A percentile compares a stretch with the other conserved stretches of the same genome.
Conservation (phyloP, 2,888 invertebrate species). For the Archips crataeganus region DNA sequence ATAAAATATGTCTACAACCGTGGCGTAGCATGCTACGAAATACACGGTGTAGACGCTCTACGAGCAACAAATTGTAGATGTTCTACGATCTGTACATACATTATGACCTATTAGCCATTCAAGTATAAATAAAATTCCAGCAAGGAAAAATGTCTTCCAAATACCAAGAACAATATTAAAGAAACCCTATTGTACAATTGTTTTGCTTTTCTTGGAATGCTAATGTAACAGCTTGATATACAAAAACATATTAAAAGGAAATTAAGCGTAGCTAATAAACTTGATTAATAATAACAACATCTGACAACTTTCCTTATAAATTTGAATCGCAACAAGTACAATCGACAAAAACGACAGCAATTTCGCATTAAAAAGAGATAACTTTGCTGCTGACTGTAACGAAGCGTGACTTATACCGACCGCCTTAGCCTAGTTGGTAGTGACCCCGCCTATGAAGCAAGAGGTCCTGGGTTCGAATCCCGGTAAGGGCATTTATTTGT, state of each 20-base stretch:
- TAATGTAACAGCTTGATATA: conserved; percentile 1
- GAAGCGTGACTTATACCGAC: conserved; percentile 7
- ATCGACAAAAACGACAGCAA: not conserved
- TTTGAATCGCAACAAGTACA: not conserved
- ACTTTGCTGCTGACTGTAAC: not conserved
- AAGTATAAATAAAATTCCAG: not conserved
- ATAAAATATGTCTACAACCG: conserved; percentile 53
- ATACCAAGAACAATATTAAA: not conserved
- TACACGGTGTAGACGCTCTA: conserved; percentile 49
- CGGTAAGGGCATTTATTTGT: too few species aligned
- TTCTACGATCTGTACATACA: not conserved
- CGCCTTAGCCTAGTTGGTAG: too few species aligned
- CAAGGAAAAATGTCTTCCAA: not conserved
- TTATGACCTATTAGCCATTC: not conserved
- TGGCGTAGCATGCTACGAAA: conserved; percentile 48
- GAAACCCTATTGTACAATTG: not conserved
- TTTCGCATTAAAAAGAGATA: not conserved
- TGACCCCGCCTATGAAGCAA: too few species aligned
- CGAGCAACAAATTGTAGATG: conserved; percentile 16
- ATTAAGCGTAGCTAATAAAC: conserved; percentile 10
- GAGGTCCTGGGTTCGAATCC: too few species aligned
- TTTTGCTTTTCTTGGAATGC: not conserved
- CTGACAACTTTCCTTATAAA: conserved; percentile 3
- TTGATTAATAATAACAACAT: conserved; percentile 1
- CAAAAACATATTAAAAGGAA: conserved; percentile 4